These are phyloP conservation scores for Papilio protenor DNA, from an alignment of 2,888 invertebrate species.

Conservation along the genomic window DNA sequence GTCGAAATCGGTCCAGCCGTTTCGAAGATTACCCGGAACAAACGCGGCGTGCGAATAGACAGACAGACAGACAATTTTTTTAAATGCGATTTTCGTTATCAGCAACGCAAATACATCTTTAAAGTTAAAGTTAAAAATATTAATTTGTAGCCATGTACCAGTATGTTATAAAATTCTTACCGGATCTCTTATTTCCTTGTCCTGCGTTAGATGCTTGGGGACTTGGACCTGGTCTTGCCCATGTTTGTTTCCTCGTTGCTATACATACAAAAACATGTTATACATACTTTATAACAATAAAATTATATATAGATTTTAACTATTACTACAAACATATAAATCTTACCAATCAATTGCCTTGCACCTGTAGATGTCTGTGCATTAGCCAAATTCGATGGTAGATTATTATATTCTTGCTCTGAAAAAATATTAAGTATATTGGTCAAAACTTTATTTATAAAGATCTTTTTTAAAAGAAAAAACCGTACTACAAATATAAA, in stretches of 20 bases:
- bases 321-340: neutral
- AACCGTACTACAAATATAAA: neutral
- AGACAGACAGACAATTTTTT: too few relatives aligned
- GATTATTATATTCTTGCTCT: constrained; percentile 10
- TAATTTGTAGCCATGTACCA: too few relatives aligned
- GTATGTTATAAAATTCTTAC: neutral
- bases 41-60: too few relatives aligned
- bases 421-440: neutral
- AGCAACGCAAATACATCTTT: too few relatives aligned
- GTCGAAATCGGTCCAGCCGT: too few relatives aligned
- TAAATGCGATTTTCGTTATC: too few relatives aligned
- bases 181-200: constrained; percentile 12
- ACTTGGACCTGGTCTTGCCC: neutral
- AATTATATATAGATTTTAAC: neutral
- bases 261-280: neutral
- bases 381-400: constrained; percentile 46
- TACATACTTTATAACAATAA: neutral
- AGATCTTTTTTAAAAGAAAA: neutral
- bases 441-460: neutral
- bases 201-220: neutral
- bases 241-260: neutral
- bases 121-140: too few relatives aligned
- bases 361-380: constrained; percentile 48
- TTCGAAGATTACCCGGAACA: too few relatives aligned
- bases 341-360: constrained; percentile 47